Base-by-base conservation (phyloP, 2,888 invertebrate genomes). In the Sericinus montela region DNA sequence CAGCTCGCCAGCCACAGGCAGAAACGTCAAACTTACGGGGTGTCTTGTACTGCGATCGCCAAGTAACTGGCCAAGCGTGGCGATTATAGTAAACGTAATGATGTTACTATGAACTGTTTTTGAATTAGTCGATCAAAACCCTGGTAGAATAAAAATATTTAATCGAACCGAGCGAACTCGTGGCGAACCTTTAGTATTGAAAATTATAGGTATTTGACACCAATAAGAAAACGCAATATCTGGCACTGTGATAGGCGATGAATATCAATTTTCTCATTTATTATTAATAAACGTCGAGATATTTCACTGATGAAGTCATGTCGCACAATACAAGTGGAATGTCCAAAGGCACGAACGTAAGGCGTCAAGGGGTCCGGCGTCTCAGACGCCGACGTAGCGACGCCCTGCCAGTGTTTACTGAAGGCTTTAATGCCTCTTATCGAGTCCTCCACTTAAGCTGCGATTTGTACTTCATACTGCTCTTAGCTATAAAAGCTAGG, bases 321-420 rank as follows among this genome's bases (percentile, higher is more conserved):
- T 36, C 45, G 41, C 36, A 30, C 13, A n/a, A n/a, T n/a, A n/a
- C n/a, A 40, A 49, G 32, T 44, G 41, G 42, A 38, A 51, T 41
- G 45, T 38, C 42, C 37, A 37, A 39, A 23, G 44, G 34, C 44
- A 44, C 43, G 42, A 42, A 50, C 37, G 50, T 49, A 46, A 50
- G 72, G 72, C 75, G 75, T 57, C 72, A 64, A 58, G 67, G 63
- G 60, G 72, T 62, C 65, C 67, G 56, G 48, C 56, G 48, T 48
- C 53, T 45, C 45, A 48, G 52, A 53, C 54, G 59, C 56, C 57
- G 54, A 51, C 54, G 59, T 60, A 47, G 48, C 41, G 55, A 51
- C 62, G 62, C 60, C 48, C 39, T 44, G 43, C 8, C 56, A 40
- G 35, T 55, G 52, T 65, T 60, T 59, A 58, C 60, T 54, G 54